These are phyloP conservation scores for Oscheius onirici DNA, from an alignment of 2,888 invertebrate genomes.

Conservation along the genomic window DNA sequence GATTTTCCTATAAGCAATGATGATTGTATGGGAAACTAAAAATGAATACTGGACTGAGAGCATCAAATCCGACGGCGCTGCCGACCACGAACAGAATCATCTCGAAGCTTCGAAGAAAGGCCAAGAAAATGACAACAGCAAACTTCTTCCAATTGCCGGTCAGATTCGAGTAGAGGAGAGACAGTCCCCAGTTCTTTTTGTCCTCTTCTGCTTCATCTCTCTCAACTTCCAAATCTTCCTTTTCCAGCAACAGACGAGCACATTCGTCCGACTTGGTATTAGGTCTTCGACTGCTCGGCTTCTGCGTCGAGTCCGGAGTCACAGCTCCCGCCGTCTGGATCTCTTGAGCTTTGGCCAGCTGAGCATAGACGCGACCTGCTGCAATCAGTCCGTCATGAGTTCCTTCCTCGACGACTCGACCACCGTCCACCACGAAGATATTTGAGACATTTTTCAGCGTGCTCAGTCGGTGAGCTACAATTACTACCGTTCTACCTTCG, in stretches of 20 bases:
- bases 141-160: not conserved
- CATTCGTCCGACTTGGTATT: not conserved
- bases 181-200: not conserved
- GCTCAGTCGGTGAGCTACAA: conserved; percentile 59
- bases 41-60: conserved; percentile 10
- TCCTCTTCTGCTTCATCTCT: not conserved
- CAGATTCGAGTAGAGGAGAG: not conserved
- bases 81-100: conserved; percentile 6
- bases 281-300: not conserved
- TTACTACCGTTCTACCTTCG: conserved; percentile 53
- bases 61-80: conserved; percentile 1
- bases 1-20: not conserved
- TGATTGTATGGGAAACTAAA: not conserved
- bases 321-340: not conserved
- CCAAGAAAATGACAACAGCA: not conserved
- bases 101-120: conserved; percentile 9
- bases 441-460: conserved; percentile 52
- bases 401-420: conserved; percentile 35
- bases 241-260: not conserved
- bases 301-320: conserved; percentile 13
- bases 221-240: not conserved
- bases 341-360: conserved; percentile 41
- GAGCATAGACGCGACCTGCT: conserved; percentile 24
- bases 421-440: conserved; percentile 52
- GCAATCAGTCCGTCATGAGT: conserved; percentile 27